Conservation (phyloP, 2,113 vertebrate genomes). For the Dicentrarchus labrax region DNA sequence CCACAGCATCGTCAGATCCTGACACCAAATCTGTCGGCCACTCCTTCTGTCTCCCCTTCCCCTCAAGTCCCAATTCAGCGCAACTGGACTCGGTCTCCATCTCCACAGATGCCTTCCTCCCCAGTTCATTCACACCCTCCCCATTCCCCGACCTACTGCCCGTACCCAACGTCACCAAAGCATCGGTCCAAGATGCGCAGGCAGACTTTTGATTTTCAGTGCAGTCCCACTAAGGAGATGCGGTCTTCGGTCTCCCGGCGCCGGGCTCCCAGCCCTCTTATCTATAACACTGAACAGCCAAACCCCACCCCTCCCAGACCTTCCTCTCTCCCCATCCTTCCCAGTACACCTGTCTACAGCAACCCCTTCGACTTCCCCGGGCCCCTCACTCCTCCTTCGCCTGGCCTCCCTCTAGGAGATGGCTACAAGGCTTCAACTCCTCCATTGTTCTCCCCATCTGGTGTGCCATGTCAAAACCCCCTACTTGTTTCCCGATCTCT, state of each 20-base stretch:
- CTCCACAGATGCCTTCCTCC: conserved; percentile 88
- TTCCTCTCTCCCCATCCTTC: conserved; percentile 92
- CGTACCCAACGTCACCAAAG: conserved; percentile 87
- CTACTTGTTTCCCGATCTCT: conserved; percentile 87
- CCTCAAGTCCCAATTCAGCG: conserved; percentile 77
- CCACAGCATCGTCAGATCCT: conserved; percentile 82
- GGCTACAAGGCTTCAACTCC: conserved; percentile 83
- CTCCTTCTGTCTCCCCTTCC: conserved; percentile 76
- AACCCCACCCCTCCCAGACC: conserved; percentile 89
- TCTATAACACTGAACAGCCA: conserved; percentile 87
- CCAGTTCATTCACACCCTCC: conserved; percentile 83
- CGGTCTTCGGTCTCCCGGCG: conserved; percentile 82
- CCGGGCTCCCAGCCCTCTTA: conserved; percentile 91
- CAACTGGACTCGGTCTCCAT: conserved; percentile 85
- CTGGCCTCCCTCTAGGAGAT: conserved; percentile 84
- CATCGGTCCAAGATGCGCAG: conserved; percentile 83
- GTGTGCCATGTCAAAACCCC: conserved; percentile 80
- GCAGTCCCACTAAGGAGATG: conserved; percentile 80
- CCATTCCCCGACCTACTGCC: conserved; percentile 88
- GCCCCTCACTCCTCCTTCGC: conserved; percentile 82
- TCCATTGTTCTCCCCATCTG: conserved; percentile 83
- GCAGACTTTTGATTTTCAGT: conserved; percentile 85
- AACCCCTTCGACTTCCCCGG: conserved; percentile 82
- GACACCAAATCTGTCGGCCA: conserved; percentile 71
- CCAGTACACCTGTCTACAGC: conserved; percentile 83